Base-by-base conservation (phyloP, 2,797 vertebrate genomes). In the Hippocampus kuda region DNA sequence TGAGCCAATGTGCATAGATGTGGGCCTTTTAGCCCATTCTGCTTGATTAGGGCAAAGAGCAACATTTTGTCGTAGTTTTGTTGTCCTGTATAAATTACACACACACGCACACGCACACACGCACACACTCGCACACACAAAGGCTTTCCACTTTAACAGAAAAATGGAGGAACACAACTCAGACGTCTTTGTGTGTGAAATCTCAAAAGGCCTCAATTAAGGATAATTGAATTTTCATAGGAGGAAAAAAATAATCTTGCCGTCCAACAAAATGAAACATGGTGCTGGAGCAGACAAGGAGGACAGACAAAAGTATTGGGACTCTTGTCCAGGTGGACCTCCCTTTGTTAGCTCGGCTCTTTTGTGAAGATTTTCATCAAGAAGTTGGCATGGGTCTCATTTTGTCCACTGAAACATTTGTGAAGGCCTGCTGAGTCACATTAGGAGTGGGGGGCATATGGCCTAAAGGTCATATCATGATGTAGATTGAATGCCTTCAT, bases 261-360 rank as follows among this genome's bases (percentile, higher is more conserved):
- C 89, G 89, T 87, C 88, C 85, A 89, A 88, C 85, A 89, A 88
- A 89, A 82, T 77, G 87, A 89, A 89, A 90, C n/a, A 26, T 13
- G 11, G 54, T 12, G 24, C n/a, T 44, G 63, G 2, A 46, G 18
- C 1, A 46, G n/a, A 46, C 4, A 65, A 48, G 24, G n/a, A 9
- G 11, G 13, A 16, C 16, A 16, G 26, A 57, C 56, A 48, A 48
- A 48, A 20, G n/a, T 48, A 65, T 26, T 10, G 24, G n/a, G 44
- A 65, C 20, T 15, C 30, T 9, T 18, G 2, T 24, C n/a, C 53
- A 2, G 9, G 9, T 24, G 51, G 20, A 7, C 49, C 18, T 22
- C 51, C 7, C 51, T n/a, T 53, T 53, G 51, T 8, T 38, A 38
- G 34, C 34, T 38, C 7, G 0, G 1, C 6, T 22, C 18, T 51